A percentile compares a stretch with the other conserved stretches of the same genome.
These are phyloP conservation scores for Chloropsis cyanopogon DNA, from an alignment of 2,113 vertebrate species.

Conservation along the genomic window DNA sequence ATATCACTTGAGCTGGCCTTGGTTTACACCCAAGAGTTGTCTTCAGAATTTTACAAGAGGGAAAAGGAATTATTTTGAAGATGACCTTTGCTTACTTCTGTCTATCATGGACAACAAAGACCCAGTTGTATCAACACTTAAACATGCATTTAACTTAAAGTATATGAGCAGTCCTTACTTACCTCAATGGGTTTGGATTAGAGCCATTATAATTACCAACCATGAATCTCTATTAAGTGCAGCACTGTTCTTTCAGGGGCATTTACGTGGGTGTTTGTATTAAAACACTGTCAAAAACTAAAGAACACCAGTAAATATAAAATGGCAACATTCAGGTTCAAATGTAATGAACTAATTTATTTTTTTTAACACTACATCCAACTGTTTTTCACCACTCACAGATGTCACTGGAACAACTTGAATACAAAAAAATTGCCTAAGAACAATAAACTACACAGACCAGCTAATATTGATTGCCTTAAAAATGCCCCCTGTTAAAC, in stretches of 20 bases:
- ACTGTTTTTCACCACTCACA: conserved; percentile 30
- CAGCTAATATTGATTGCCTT: conserved; percentile 26
- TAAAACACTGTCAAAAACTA: conserved; percentile 56
- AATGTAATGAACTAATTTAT: conserved; percentile 61
- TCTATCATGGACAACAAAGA: neutral
- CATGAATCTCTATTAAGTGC: conserved; percentile 12
- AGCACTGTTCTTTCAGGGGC: conserved; percentile 31
- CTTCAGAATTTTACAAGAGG: neutral
- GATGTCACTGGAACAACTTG: conserved; percentile 30
- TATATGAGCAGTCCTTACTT: neutral
- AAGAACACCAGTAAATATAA: conserved; percentile 33
- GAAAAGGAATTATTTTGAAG: neutral
- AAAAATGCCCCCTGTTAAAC: conserved; percentile 37
- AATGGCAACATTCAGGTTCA: conserved; percentile 36
- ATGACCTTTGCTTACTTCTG: neutral
- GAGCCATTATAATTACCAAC: conserved; percentile 27
- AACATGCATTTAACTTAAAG: neutral
- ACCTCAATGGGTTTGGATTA: conserved; percentile 33
- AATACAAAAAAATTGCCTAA: neutral
- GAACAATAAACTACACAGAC: conserved; percentile 5
- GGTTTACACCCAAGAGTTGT: neutral
- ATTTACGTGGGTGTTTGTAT: conserved; percentile 47
- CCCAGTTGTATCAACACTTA: neutral
- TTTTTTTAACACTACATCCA: conserved; percentile 44
- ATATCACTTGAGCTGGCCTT: neutral